Evolutionary conservation across 2,797 vertebrate species (phyloP).

Genomic region (Remorina albescens): DNA sequence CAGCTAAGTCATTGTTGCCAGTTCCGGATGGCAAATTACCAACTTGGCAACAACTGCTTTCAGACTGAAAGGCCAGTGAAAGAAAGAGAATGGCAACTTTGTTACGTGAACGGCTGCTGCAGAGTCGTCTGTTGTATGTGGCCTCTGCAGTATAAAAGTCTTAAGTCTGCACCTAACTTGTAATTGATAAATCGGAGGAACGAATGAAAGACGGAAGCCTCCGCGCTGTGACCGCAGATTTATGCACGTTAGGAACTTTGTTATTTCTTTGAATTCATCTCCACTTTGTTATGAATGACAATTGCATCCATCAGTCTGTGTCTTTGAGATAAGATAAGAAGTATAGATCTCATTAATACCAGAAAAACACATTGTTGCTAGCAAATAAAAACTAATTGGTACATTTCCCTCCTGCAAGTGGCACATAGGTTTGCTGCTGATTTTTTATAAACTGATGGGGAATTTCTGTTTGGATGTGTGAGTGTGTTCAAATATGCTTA

Average conservation of each 20-base stretch:
- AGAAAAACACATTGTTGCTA: conserved; percentile 25
- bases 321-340: conserved; percentile 51
- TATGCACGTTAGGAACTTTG: conserved; percentile 23
- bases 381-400: conserved; percentile 46
- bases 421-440: conserved; percentile 15
- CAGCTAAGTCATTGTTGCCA: conserved; percentile 53
- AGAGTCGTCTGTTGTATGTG: conserved; percentile 30
- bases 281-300: conserved; percentile 26
- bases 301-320: conserved; percentile 40
- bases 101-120: conserved; percentile 52
- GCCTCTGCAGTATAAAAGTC: conserved; percentile 46
- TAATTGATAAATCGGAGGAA: conserved; percentile 37
- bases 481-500: conserved; percentile 45
- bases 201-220: conserved; percentile 8
- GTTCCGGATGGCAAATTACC: conserved; percentile 60
- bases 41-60: conserved; percentile 65
- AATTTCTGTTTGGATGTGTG: conserved; percentile 31
- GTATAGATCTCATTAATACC: conserved; percentile 37
- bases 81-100: conserved; percentile 63
- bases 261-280: conserved; percentile 14
- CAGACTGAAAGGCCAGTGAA: conserved; percentile 44
- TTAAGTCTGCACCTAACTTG: conserved; percentile 28
- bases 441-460: conserved; percentile 23
- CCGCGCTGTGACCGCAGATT: conserved; percentile 24
- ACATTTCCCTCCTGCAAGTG: conserved; percentile 16